These are phyloP conservation scores for Acanthaster planci DNA, from an alignment of 35 echinoderm and acorn worm species.

Conservation along the genomic window DNA sequence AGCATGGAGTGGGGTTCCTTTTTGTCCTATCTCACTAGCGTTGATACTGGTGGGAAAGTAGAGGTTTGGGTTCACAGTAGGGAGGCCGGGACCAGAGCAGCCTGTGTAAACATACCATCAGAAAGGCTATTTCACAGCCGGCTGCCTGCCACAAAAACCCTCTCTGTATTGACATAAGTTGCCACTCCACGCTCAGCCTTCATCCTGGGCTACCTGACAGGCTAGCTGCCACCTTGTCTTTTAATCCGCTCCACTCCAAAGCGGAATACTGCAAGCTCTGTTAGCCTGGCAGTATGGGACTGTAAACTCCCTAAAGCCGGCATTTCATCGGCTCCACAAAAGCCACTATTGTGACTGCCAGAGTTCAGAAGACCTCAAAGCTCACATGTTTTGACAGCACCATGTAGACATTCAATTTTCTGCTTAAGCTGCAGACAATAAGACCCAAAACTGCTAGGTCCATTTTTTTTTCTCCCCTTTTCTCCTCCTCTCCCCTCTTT, in stretches of 20 bases:
- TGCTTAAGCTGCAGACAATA: constrained; percentile 28
- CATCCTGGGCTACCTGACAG: constrained; percentile 19
- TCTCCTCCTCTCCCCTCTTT: not conserved
- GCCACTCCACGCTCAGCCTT: constrained; percentile 19
- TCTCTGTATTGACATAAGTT: constrained; percentile 17
- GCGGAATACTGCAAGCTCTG: not conserved
- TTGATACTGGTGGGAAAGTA: not conserved
- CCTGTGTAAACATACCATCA: constrained; percentile 16
- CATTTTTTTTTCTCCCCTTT: not conserved
- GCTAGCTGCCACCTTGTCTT: not conserved
- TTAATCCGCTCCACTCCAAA: constrained; percentile 3
- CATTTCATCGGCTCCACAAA: constrained; percentile 21
- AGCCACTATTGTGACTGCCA: not conserved
- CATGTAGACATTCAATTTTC: constrained; percentile 26
- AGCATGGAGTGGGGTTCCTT: constrained; percentile 11
- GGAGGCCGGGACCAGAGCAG: not conserved
- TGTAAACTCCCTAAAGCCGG: constrained; percentile 24
- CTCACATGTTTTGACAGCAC: constrained; percentile 29
- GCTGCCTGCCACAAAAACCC: constrained; percentile 3
- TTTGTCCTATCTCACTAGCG: not conserved
- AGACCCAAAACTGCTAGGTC: constrained; percentile 10
- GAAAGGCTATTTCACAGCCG: constrained; percentile 22
- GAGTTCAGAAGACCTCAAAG: not conserved
- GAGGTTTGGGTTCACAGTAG: constrained; percentile 24
- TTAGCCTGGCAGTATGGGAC: constrained; percentile 8